Evolutionary conservation across 2,113 vertebrate genomes (phyloP), one percentile per base, ranked within the genome.

Genomic region (Nematolebias whitei): DNA sequence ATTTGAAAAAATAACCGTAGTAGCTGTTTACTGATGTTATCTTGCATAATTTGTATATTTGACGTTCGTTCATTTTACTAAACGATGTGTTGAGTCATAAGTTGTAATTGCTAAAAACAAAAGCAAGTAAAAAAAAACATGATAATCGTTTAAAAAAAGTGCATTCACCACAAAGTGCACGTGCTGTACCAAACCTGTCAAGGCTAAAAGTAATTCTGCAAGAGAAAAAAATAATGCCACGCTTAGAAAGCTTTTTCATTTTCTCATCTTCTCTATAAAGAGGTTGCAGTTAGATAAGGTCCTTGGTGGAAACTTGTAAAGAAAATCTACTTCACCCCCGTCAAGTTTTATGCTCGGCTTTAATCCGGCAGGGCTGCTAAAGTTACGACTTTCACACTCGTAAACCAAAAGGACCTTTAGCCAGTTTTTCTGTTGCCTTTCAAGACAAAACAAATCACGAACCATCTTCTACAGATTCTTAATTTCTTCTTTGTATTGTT

Each of bases 341-440:
- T 53, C 59, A 53, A 54, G 61, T 78, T 90, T 88, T 83, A 87
- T 76, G 59, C 47, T 51, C 54, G 58, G 67, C 54, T 71, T 76
- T 81, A 79, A 79, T 76, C 67, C 59, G 50, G 50, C 40, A 22
- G 76, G 56, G 51, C 64, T 77, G 73, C 82, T 77, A 77, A 83
- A 85, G 53, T 71, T 81, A 78, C 22, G 79, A 79, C 69, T 77
- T 72, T 54, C 61, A 20, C 53, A 61, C 84, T 82, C 82, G 85
- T 88, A 84, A 85, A 84, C 71, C 61, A 65, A 69, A 70, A 76
- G 83, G 84, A 88, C 86, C 84, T 88, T 88, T 81, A 72, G 68
- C 52, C 71, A 66, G 68, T 71, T 71, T 76, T 67, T 74, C 63
- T 65, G 62, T 63, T 48, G 69, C 59, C 44, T 51, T 45, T 62